Evolutionary conservation across 2,888 invertebrate species (phyloP).

Genomic region (Harmothoe impar): DNA sequence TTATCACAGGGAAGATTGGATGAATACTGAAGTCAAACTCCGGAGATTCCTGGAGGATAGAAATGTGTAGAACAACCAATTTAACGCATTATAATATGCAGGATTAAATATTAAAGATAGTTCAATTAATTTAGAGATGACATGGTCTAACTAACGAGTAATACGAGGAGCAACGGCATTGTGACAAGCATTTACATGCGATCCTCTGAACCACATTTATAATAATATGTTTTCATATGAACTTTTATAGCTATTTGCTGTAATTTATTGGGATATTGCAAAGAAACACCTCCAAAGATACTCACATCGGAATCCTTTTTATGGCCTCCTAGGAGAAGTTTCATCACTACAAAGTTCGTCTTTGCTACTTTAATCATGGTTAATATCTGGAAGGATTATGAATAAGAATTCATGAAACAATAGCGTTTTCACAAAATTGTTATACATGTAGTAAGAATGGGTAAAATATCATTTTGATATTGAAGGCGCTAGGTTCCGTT

Average conservation of each 20-base stretch:
- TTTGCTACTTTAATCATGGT: constrained; percentile 93
- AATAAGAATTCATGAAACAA: neutral
- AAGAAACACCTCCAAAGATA: too few species aligned
- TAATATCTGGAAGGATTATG: constrained; percentile 75
- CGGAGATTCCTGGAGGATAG: constrained; percentile 86
- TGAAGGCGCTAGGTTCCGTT: neutral
- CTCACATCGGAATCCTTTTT: constrained; percentile 91
- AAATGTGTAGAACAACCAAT: neutral
- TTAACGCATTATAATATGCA: neutral
- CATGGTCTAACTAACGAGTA: neutral
- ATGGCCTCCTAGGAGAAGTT: constrained; percentile 95
- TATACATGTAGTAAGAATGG: neutral
- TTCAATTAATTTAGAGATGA: neutral
- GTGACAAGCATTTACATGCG: neutral
- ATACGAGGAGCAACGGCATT: neutral
- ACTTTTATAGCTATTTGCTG: too few species aligned
- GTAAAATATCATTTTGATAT: neutral
- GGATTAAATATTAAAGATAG: neutral
- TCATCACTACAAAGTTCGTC: constrained; percentile 97
- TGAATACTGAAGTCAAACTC: constrained; percentile 95
- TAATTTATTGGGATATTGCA: too few species aligned
- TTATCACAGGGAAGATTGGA: constrained; percentile 95
- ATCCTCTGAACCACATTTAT: neutral
- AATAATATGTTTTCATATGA: neutral
- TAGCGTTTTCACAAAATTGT: neutral